Percentiles rank a stretch among this genome's conserved stretches.
These are phyloP conservation scores for Bothrops jararaca DNA, from an alignment of 2,113 vertebrate species.

Conservation along the genomic window DNA sequence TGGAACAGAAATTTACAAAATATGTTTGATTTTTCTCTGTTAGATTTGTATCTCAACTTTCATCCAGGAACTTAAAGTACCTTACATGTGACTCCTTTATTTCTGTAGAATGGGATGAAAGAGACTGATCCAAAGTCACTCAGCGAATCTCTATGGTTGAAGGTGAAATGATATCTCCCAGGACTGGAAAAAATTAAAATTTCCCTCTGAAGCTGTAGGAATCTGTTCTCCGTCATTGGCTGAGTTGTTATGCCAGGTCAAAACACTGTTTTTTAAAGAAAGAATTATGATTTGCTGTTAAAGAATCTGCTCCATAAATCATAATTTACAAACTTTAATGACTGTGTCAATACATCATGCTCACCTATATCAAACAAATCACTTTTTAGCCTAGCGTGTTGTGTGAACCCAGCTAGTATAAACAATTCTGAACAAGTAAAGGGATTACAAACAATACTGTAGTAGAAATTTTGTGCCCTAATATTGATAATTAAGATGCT, in stretches of 20 bases:
- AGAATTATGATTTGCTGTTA: not conserved
- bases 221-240: not conserved
- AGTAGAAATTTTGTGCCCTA: not conserved
- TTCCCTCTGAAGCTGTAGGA: not conserved
- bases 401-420: not conserved
- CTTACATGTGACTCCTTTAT: not conserved
- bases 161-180: not conserved
- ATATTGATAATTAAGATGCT: not conserved
- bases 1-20: not conserved
- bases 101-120: not conserved
- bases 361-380: not conserved
- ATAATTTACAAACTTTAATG: not conserved
- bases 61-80: not conserved
- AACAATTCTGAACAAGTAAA: not conserved
- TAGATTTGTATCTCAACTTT: not conserved
- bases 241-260: not conserved
- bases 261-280: not conserved
- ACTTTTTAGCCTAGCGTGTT: not conserved
- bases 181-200: not conserved
- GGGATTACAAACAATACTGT: not conserved
- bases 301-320: not conserved
- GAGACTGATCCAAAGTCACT: not conserved
- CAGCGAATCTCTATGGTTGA: not conserved
- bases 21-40: not conserved
- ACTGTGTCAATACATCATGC: not conserved